A percentile compares a stretch with the other conserved stretches of the same genome.
Conservation (phyloP, 2,888 invertebrate species). For the Lithophane ornitopus region DNA sequence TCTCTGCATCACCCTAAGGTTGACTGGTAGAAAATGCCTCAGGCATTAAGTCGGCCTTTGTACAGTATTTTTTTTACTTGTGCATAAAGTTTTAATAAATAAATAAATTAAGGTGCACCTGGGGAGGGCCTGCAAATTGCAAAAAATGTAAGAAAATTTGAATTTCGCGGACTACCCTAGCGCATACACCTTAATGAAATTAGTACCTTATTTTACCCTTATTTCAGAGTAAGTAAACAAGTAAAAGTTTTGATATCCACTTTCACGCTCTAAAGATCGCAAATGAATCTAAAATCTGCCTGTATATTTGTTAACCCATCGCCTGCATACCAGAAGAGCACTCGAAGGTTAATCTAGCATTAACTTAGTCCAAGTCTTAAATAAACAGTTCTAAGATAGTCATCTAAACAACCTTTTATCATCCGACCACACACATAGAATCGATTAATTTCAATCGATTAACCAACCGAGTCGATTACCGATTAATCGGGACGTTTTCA, state of each 20-base stretch:
- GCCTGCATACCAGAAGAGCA: not conserved
- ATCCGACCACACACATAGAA: conserved; percentile 64
- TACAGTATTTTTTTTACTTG: too few species aligned
- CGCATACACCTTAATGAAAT: too few species aligned
- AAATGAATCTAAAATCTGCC: not conserved
- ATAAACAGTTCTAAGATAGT: not conserved
- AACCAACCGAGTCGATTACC: conserved; percentile 48
- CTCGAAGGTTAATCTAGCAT: not conserved
- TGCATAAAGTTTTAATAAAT: too few species aligned
- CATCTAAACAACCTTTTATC: conserved; percentile 30
- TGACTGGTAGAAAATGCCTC: too few species aligned
- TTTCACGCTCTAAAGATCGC: not conserved
- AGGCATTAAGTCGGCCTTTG: too few species aligned
- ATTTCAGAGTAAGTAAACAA: too few species aligned
- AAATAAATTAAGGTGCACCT: too few species aligned
- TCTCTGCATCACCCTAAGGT: too few species aligned
- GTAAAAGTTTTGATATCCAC: not conserved
- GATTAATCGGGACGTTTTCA: conserved; percentile 45
- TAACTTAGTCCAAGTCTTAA: not conserved
- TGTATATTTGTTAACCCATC: not conserved
- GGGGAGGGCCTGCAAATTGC: too few species aligned
- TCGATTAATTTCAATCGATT: conserved; percentile 60
- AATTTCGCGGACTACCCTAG: too few species aligned
- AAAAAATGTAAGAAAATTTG: too few species aligned
- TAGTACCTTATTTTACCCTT: too few species aligned